Conservation (phyloP, 1,140 invertebrate genomes). For the Zaprionus ghesquierei region DNA sequence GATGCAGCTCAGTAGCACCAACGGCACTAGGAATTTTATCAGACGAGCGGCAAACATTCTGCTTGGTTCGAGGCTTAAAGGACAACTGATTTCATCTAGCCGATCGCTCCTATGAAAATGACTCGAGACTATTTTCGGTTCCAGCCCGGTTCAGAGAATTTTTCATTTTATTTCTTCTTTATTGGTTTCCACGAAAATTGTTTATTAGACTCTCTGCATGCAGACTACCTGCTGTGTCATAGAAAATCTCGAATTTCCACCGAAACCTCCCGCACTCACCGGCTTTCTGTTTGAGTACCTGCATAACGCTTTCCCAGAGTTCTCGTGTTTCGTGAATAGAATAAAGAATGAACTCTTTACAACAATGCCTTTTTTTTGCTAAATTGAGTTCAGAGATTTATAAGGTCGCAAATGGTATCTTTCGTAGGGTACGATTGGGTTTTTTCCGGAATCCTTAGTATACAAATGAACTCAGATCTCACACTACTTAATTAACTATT, state of each 20-base stretch:
- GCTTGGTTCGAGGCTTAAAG: slow-evolving; percentile 43
- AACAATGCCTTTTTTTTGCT: not conserved
- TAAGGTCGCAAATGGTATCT: not conserved
- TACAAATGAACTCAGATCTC: not conserved
- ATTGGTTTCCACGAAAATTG: slow-evolving; percentile 42
- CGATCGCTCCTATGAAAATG: not conserved
- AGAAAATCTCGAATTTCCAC: slow-evolving; percentile 61
- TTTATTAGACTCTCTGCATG: not conserved
- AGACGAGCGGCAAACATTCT: slow-evolving; percentile 36
- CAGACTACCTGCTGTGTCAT: slow-evolving; percentile 58
- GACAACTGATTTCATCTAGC: slow-evolving; percentile 41
- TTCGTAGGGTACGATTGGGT: not conserved
- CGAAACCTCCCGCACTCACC: slow-evolving; percentile 27
- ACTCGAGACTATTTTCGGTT: not conserved
- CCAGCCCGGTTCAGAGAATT: slow-evolving; percentile 23
- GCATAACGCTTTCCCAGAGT: slow-evolving; percentile 38
- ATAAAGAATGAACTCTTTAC: not conserved
- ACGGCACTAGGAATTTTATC: slow-evolving; percentile 26
- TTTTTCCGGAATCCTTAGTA: not conserved
- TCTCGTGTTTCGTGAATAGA: slow-evolving; percentile 14
- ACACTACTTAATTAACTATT: not conserved
- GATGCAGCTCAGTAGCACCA: slow-evolving; percentile 53
- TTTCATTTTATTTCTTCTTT: slow-evolving; percentile 10
- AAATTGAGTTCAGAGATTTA: not conserved
- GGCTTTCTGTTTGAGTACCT: slow-evolving; percentile 23